phyloP scores from a whole-genome alignment of 2,797 vertebrate species.

The Podarcis siculus region DNA sequence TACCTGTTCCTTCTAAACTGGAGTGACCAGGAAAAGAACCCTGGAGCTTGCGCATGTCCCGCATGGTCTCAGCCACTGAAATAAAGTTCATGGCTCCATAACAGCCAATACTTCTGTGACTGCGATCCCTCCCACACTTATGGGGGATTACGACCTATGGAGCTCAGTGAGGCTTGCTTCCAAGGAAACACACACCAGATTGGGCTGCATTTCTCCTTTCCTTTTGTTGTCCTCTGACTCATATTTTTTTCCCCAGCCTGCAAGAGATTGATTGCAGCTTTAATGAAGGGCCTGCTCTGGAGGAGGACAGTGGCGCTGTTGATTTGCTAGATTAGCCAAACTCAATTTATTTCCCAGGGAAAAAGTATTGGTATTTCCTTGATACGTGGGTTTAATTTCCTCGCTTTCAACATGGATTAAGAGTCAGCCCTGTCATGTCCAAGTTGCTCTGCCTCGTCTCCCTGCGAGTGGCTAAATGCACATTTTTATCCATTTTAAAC shows the following conservation, averaged over 20 bases:
- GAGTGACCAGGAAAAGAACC: no score
- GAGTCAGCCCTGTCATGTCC: constrained; percentile 40
- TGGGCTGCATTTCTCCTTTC: neutral
- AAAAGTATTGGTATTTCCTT: constrained; percentile 46
- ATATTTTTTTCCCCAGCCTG: constrained; percentile 5
- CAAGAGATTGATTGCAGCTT: constrained; percentile 48
- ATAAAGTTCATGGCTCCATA: neutral
- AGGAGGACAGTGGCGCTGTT: constrained; percentile 49
- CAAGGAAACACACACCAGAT: neutral
- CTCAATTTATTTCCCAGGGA: constrained; percentile 61
- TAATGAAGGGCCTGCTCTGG: constrained; percentile 58
- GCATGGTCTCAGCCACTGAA: no score
- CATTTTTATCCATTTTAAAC: constrained; percentile 59
- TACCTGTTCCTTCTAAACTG: no score
- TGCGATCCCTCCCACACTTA: neutral
- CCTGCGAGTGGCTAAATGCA: constrained; percentile 42
- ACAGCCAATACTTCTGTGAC: neutral
- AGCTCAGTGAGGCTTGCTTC: neutral
- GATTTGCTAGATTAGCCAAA: constrained; percentile 49
- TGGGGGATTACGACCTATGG: neutral
- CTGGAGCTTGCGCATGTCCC: no score
- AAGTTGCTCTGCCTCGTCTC: constrained; percentile 47
- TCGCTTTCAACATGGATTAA: constrained; percentile 61
- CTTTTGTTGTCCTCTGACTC: neutral
- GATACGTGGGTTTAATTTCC: constrained; percentile 60